Evolutionary conservation across 2,797 vertebrate genomes (phyloP), one percentile per base, ranked within the genome.

Genomic region (Sandelia bainsii): DNA sequence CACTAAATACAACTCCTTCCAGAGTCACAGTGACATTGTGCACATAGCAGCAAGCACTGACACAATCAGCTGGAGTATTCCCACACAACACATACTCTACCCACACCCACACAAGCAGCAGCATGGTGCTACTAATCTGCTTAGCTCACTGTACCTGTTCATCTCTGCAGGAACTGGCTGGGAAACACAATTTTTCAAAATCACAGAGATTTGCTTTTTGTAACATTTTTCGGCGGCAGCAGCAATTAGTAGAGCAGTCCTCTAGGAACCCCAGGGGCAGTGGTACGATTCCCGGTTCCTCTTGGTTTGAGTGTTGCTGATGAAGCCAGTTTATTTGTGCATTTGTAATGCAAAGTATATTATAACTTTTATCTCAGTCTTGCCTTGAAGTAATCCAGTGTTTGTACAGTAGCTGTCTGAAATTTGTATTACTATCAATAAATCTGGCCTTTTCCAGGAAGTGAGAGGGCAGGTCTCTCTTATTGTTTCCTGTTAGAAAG

Each of bases 391-490:
- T 46, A 25, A 70, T 46, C 49, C 1, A 5, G 27, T 61, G 19
- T 62, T 27, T 72, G 59, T 27, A 9, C 8, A 72, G 60, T 12
- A 37, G 62, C 34, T 37, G 48, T n/a, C 17, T 76, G 71, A 61
- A 58, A 75, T 29, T 25, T 72, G 17, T 69, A 45, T 62, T 20
- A 25, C 60, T 81, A 80, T 87, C 80, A 86, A 71, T 77, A 70
- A 75, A 71, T 83, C 72, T 80, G 75, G 29, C 62, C 57, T 58
- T 42, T 79, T 80, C 8, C 85, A 93, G 93, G 93, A 95, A 94
- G 91, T 88, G 82, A 83, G 74, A 90, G 91, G 91, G 91, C 74
- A 86, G 82, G 87, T 88, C 87, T 89, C 82, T 78, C 62, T 82
- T 83, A 73, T 37, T 39, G 81, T 77, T 93, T 95, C 92, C 92